Evolutionary conservation across 2,888 invertebrate species (phyloP), one percentile per base, ranked within the genome.

Genomic region (Anodontia alba): DNA sequence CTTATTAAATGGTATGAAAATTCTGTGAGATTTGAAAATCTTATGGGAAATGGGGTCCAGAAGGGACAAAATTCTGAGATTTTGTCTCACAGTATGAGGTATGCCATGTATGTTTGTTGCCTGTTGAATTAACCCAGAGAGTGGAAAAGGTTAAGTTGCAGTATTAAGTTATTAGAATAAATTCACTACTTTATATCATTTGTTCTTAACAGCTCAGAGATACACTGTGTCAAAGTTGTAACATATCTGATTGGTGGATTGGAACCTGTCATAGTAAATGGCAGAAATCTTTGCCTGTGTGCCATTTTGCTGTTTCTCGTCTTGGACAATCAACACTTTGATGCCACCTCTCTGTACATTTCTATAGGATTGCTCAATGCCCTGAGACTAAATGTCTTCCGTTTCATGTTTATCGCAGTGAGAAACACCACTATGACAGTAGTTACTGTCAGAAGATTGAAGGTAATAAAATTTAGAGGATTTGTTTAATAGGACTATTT

Each of bases 231-330:
- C n/a, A 46, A 42, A 49, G 46, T 20, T 54, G 33, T 77, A 12
- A 33, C 51, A 1, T 33, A 23, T 23, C 12, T 77, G 8, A 26
- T 15, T 29, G 51, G 69, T 23, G 12, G 51, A 1, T 78, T 54
- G 31, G 83, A 83, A 66, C 54, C 49, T 8, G 15, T 83, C 1
- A 66, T 46, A 5, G 23, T 31, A n/a, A 72, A 72, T 66, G 85
- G 83, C 2, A 51, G 78, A 66, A 74, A 80, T 38, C 15, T 78
- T 15, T 82, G 80, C 76, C 46, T 86, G 31, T 54, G 66, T 15
- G 29, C 76, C 1, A 69, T 82, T 15, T 17, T 82, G 26, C 8
- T 82, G 0, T 31, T 38, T 15, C n/a, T 82, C 8, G 68, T 76
- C 31, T 38, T 79, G 10, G 62, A 62, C 36, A 72, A 70, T 12